Base-by-base conservation (phyloP, 2,888 invertebrate genomes). In the Cyaniris semiargus region DNA sequence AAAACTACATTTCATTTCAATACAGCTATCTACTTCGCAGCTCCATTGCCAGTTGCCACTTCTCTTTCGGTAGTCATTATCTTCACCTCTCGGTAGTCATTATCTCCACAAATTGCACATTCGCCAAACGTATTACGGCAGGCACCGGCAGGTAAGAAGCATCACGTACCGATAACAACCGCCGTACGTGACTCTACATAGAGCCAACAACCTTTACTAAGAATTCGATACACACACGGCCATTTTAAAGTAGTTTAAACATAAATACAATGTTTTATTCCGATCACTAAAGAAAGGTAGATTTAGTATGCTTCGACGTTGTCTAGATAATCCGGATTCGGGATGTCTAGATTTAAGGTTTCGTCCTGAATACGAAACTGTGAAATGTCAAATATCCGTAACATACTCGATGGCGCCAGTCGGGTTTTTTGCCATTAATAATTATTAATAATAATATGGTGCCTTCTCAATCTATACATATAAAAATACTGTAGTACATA, bases 121-220 rank as follows among this genome's bases (percentile, higher is more conserved):
- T 34, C n/a, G 21, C 75, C 4, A 34, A 58, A 21, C 31, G 75
- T 75, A 58, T 34, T 38, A 72, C 70, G 23, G 71, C 72, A 60
- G 76, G 18, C 48, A 72, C 58, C 70, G 23, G 71, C 72, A 60
- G 76, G 18, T 60, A 72, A 21, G 21, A 74, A 74, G 58, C 71
- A 78, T 66, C 80, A 79, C 80, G 80, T 79, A 76, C 58, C 56
- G 60, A 70, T 77, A 79, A 79, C 78, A 78, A 78, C 78, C 21
- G 23, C 48, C 75, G 76, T 74, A 80, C 80, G 80, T 80, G 79
- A 78, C 79, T 79, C 71, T 70, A 75, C 53, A 60, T 76, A 76
- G 77, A 38, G 77, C 74, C 5, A 70, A 38, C 31, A 72, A 76
- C 66, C 66, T 78, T 53, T 78, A 79, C 74, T 60, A 27, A 77